phyloP scores from a whole-genome alignment of 2,888 invertebrate species.

The Lithophane ornitopus region DNA sequence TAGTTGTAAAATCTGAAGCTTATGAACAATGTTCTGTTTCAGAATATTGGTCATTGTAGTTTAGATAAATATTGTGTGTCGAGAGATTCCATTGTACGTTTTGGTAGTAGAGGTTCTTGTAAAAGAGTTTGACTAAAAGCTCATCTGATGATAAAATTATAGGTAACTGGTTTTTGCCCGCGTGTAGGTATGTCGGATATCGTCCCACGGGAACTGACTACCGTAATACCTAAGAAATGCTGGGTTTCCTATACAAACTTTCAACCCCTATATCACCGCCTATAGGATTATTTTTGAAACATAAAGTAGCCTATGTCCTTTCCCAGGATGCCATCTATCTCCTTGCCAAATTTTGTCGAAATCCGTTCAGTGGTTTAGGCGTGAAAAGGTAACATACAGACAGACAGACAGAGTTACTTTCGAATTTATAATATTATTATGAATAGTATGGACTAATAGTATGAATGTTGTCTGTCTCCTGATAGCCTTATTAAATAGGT shows the following conservation, averaged over 20 bases:
- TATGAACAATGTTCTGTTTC: conserved; percentile 17
- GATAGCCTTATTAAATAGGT: not conserved
- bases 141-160: not conserved
- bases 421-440: not conserved
- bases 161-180: too few relatives aligned
- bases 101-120: not conserved
- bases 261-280: too few relatives aligned
- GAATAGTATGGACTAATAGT: too few relatives aligned
- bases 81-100: not conserved
- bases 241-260: too few relatives aligned
- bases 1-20: conserved; percentile 45
- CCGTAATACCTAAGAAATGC: too few relatives aligned
- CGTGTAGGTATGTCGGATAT: too few relatives aligned
- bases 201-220: too few relatives aligned
- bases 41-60: conserved; percentile 14
- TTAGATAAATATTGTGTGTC: not conserved
- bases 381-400: not conserved
- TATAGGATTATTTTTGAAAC: too few relatives aligned
- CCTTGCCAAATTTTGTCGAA: too few relatives aligned
- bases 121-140: too few relatives aligned
- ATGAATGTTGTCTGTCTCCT: not conserved
- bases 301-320: too few relatives aligned
- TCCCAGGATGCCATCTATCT: too few relatives aligned
- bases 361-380: not conserved
- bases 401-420: not conserved